Percentiles rank a stretch among this genome's conserved stretches.
phyloP scores from a whole-genome alignment of 1,140 invertebrate species.

The Trichonephila inaurata region DNA sequence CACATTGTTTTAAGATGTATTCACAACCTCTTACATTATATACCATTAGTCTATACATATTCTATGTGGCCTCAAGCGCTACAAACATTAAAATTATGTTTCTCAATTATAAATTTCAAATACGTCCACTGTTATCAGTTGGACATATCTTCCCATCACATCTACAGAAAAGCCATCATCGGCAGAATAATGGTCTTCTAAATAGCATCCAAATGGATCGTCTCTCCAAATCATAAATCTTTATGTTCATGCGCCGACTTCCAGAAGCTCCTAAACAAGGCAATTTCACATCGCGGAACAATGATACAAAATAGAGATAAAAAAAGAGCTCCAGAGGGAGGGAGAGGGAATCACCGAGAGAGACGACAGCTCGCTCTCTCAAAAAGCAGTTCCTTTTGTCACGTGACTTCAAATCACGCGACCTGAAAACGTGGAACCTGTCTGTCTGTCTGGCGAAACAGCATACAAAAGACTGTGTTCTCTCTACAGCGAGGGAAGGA shows the following conservation, averaged over 20 bases:
- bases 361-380: background rate
- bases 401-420: slow-evolving; percentile 3
- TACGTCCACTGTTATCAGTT: too few species aligned
- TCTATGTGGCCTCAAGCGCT: too few species aligned
- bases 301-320: background rate
- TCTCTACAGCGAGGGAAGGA: background rate
- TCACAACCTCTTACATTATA: too few species aligned
- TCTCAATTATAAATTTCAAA: too few species aligned
- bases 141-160: too few species aligned
- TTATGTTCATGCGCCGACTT: background rate
- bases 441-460: slow-evolving; percentile 4
- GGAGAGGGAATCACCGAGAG: background rate
- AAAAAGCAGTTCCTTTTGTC: background rate
- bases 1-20: too few species aligned
- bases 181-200: too few species aligned
- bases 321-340: background rate
- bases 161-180: too few species aligned
- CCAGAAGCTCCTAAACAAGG: background rate
- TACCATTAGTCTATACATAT: too few species aligned
- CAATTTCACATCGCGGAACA: slow-evolving; percentile 11
- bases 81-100: too few species aligned
- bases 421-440: slow-evolving; percentile 26
- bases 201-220: too few species aligned
- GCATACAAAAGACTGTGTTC: background rate
- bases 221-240: too few species aligned